These are phyloP conservation scores for Poeciliopsis turrubarensis DNA, from an alignment of 2,113 vertebrate species.

Conservation along the genomic window DNA sequence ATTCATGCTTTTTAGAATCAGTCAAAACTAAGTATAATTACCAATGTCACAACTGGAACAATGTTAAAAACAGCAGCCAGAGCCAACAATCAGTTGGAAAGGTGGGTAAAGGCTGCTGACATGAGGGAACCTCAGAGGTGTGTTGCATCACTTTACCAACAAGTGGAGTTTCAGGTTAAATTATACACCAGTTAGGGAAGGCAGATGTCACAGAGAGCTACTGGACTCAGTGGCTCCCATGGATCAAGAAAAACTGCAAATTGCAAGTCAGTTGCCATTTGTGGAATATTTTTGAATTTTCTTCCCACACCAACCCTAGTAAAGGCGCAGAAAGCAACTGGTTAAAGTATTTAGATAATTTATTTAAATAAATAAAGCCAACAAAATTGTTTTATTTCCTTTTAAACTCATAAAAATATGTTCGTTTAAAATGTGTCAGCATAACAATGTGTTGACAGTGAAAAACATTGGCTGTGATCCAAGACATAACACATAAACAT, in stretches of 20 bases:
- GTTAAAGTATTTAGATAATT: background rate
- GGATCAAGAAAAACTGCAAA: background rate
- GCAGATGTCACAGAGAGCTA: background rate
- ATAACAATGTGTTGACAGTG: no score
- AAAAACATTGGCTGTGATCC: no score
- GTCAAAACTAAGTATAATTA: no score
- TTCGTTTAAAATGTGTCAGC: no score
- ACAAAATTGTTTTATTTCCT: no score
- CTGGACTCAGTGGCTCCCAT: background rate
- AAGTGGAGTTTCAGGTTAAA: background rate
- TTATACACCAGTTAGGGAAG: no score
- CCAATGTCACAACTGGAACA: background rate
- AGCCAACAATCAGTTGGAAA: background rate
- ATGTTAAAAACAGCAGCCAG: background rate
- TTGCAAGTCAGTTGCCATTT: background rate
- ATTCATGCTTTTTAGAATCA: background rate
- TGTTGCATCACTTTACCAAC: no score
- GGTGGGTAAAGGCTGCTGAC: background rate
- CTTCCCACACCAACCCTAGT: background rate
- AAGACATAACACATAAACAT: no score
- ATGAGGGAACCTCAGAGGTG: background rate
- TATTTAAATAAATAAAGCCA: no score
- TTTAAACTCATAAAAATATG: no score
- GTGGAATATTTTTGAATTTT: no score
- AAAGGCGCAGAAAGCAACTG: background rate